Evolutionary conservation across 2,113 vertebrate genomes (phyloP).

Genomic region (Acinonyx jubatus): DNA sequence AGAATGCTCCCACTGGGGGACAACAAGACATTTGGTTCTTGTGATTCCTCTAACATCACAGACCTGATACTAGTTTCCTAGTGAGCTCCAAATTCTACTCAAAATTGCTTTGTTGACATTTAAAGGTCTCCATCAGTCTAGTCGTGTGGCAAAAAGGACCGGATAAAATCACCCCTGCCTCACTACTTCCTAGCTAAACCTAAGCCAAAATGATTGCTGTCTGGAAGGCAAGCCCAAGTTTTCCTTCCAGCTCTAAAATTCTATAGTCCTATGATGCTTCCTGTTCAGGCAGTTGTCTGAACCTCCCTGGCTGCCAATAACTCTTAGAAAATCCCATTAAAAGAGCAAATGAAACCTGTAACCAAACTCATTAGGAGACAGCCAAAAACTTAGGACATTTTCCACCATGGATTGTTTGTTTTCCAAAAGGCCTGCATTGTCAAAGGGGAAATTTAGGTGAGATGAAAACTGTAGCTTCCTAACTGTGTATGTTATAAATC

Average conservation of each 20-base stretch:
- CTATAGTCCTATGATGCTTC: slow-evolving; percentile 34
- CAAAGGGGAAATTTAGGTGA: background rate
- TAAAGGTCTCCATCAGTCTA: slow-evolving; percentile 80
- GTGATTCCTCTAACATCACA: background rate
- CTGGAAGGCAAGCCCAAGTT: slow-evolving; percentile 12
- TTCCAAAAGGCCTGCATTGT: slow-evolving; percentile 43
- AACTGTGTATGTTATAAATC: background rate
- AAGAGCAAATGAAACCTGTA: slow-evolving; percentile 68
- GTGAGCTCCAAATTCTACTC: slow-evolving; percentile 64
- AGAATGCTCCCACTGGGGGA: background rate
- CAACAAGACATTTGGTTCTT: background rate
- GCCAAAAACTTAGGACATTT: slow-evolving; percentile 59
- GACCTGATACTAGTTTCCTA: slow-evolving; percentile 59
- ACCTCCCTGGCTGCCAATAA: slow-evolving; percentile 59
- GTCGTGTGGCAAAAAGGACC: slow-evolving; percentile 9
- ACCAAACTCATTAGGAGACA: slow-evolving; percentile 38
- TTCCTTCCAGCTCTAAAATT: slow-evolving; percentile 49
- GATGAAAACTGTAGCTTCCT: background rate
- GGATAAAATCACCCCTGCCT: background rate
- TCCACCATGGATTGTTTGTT: slow-evolving; percentile 18
- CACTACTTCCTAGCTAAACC: slow-evolving; percentile 21
- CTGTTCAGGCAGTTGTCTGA: slow-evolving; percentile 64
- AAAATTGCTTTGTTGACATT: slow-evolving; percentile 81
- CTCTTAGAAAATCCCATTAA: slow-evolving; percentile 73
- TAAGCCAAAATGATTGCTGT: slow-evolving; percentile 49